Conservation (phyloP, 2,797 vertebrate genomes). For the Myotis daubentonii region DNA sequence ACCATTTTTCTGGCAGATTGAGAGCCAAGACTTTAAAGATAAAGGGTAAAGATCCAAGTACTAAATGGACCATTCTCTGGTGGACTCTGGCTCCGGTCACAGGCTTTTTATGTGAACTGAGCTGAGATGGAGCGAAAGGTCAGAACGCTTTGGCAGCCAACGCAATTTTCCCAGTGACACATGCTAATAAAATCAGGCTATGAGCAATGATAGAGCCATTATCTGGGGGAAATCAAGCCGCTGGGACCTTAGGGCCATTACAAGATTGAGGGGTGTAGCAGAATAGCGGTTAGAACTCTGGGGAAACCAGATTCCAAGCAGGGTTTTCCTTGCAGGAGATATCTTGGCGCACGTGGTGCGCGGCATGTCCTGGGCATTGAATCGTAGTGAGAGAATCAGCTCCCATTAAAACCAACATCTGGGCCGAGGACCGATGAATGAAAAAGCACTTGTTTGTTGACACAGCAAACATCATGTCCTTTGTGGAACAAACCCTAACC, state of each 20-base stretch:
- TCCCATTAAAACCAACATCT: conserved; percentile 44
- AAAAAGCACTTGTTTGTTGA: conserved; percentile 68
- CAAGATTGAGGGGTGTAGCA: background rate
- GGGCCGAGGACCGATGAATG: conserved; percentile 42
- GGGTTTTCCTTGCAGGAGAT: background rate
- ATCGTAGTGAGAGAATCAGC: conserved; percentile 60
- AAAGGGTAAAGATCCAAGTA: conserved; percentile 48
- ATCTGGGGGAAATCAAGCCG: conserved; percentile 72
- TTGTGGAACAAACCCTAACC: conserved; percentile 66
- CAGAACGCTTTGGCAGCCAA: conserved; percentile 41
- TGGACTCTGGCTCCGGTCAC: conserved; percentile 45
- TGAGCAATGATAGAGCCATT: conserved; percentile 69
- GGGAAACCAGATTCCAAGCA: background rate
- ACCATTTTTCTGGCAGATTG: background rate
- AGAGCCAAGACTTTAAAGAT: background rate
- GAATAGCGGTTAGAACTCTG: background rate
- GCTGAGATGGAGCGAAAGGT: conserved; percentile 55
- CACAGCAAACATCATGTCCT: conserved; percentile 63
- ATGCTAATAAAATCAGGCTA: conserved; percentile 69
- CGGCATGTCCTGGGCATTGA: background rate
- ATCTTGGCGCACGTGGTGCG: background rate
- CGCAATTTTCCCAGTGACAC: conserved; percentile 67
- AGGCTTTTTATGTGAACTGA: conserved; percentile 63
- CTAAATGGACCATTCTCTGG: conserved; percentile 39
- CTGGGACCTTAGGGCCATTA: background rate